Conservation (phyloP, 2,113 vertebrate genomes). For the Azemiops feae region DNA sequence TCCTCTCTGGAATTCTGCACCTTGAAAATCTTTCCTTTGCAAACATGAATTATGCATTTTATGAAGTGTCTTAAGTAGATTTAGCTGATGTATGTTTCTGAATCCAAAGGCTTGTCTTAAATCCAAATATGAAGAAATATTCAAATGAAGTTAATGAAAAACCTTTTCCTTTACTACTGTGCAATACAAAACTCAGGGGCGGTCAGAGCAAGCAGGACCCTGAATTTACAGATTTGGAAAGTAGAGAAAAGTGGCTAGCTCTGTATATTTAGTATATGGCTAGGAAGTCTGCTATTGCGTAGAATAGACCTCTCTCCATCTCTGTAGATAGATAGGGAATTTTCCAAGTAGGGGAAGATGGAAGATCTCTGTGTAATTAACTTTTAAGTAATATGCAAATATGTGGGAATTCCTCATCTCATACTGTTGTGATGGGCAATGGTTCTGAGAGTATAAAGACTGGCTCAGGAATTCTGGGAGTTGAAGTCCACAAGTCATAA, state of each 20-base stretch:
- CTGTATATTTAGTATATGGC: background rate
- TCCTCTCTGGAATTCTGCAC: background rate
- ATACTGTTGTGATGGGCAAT: background rate
- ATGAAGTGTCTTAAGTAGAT: background rate
- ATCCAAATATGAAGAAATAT: background rate
- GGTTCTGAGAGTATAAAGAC: background rate
- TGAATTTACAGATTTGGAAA: background rate
- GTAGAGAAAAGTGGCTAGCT: background rate
- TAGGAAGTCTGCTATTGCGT: background rate
- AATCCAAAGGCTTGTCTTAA: background rate
- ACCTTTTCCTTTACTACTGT: background rate
- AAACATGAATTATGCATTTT: background rate
- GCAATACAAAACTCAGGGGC: background rate
- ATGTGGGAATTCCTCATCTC: background rate
- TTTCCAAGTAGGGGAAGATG: background rate
- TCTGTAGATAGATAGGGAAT: background rate
- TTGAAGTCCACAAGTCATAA: background rate
- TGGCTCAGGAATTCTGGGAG: background rate
- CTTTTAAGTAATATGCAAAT: background rate
- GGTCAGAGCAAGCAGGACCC: background rate
- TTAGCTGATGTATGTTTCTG: background rate
- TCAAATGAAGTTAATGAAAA: constrained; percentile 6
- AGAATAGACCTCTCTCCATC: background rate
- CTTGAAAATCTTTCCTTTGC: background rate
- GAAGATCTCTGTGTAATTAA: background rate